Base-by-base conservation (phyloP, 2,888 invertebrate species). In the Pheosia tremula region DNA sequence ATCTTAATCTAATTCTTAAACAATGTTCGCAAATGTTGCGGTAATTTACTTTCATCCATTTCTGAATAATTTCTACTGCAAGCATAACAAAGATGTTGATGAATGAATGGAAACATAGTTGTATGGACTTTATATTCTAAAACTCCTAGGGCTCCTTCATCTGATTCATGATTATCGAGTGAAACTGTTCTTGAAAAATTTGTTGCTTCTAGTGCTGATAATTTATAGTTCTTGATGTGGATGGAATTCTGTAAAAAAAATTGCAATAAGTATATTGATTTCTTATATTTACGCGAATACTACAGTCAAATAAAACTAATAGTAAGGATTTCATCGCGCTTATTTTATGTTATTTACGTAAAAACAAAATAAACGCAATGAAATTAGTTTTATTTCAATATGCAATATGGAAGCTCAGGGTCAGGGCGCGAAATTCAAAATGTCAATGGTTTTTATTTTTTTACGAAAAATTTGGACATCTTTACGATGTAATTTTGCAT, bases 161-260 rank as follows among this genome's bases (percentile, higher is more conserved):
- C 13, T 47, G 58, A 50, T 74, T 56, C 24, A 41, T 63, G 63
- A 64, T 60, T 64, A 63, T 67, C 77, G 56, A 72, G 74, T 56
- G 92, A 94, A 56, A 91, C 82, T 55, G 78, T 89, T 78, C 84
- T 88, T 13, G 96, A 96, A 81, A 96, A 95, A 59, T 90, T 89
- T 5, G 95, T 96, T 8, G 95, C 96, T 89, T 92, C 95, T 72
- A 94, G 94, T 71, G 94, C 96, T 72, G 93, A 95, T 58, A 93
- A 90, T 69, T 80, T 94, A 64, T 80, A 83, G 74, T 74, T 67
- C 39, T 80, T 73, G 7, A 80, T 84, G 59, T 91, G 90, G 58
- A 95, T 77, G 4, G 82, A 78, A 64, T 93, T 94, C 95, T 95
- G 85, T 78, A 94, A 94, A 56, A 63, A 62, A 88, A 84, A 62